Percentiles rank a stretch among this genome's conserved stretches.
Conservation (phyloP, 2,888 invertebrate genomes). For the Folsomia candida region DNA sequence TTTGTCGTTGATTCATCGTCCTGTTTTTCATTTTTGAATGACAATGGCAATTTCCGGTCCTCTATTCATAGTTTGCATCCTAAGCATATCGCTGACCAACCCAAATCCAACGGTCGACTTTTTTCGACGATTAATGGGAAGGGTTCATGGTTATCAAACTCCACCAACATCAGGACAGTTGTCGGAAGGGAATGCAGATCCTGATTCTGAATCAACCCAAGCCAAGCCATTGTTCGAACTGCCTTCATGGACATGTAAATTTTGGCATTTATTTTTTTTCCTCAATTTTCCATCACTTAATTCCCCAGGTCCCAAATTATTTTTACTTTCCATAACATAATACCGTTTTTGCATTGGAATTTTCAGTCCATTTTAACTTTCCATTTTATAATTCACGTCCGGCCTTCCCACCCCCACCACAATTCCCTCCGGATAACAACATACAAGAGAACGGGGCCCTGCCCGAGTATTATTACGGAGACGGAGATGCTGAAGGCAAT, state of each 20-base stretch:
- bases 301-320: too few species aligned
- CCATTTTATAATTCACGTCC: slow-evolving; percentile 5
- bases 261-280: background rate
- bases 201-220: background rate
- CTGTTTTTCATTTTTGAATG: too few species aligned
- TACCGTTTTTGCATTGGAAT: background rate
- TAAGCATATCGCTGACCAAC: too few species aligned
- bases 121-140: background rate
- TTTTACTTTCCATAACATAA: too few species aligned
- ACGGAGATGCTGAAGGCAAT: background rate
- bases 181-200: background rate
- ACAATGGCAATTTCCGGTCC: too few species aligned
- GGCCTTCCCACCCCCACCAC: background rate
- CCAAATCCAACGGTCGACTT: background rate
- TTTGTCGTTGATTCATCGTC: too few species aligned
- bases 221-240: background rate
- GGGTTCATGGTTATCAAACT: background rate
- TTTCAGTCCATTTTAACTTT: background rate
- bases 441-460: background rate
- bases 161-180: background rate
- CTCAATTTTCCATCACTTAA: too few species aligned
- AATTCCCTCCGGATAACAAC: background rate
- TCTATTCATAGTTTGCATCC: too few species aligned
- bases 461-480: background rate
- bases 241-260: slow-evolving; percentile 10